Evolutionary conservation across 1,140 invertebrate species (phyloP).

Genomic region (Procambarus clarkii): DNA sequence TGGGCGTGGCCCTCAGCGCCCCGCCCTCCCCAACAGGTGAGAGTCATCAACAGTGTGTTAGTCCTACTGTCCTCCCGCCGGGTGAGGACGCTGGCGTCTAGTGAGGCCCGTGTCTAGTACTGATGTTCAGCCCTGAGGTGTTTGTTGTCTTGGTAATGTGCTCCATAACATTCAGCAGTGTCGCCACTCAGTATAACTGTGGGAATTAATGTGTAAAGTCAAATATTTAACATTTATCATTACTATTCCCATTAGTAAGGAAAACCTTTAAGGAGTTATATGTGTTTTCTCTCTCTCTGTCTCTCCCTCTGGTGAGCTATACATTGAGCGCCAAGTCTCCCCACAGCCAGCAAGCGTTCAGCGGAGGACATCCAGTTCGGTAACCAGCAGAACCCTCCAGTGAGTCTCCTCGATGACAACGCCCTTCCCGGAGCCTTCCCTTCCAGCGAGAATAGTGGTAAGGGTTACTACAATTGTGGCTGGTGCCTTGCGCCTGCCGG

Average conservation of each 20-base stretch:
- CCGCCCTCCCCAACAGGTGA: conserved; percentile 8
- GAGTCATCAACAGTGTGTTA: not conserved
- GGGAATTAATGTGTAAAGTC: too few relatives aligned
- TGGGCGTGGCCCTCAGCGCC: not conserved
- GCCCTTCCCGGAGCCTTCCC: conserved; percentile 54
- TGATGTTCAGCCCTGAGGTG: not conserved
- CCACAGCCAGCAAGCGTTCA: conserved; percentile 3
- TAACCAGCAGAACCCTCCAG: conserved; percentile 51
- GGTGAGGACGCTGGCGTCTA: not conserved
- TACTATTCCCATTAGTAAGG: too few relatives aligned
- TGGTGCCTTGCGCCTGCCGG: too few relatives aligned
- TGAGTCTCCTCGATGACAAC: conserved; percentile 48
- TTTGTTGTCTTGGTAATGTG: not conserved
- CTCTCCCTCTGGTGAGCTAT: too few relatives aligned
- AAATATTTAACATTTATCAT: too few relatives aligned
- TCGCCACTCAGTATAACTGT: not conserved
- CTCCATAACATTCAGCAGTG: not conserved
- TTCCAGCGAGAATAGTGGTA: conserved; percentile 54
- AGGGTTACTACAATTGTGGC: not conserved
- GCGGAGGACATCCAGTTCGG: conserved; percentile 55
- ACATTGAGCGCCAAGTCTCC: too few relatives aligned
- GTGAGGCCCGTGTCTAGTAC: not conserved
- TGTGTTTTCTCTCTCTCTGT: too few relatives aligned
- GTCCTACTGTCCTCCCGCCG: not conserved
- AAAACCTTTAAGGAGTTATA: too few relatives aligned